A percentile compares a stretch with the other conserved stretches of the same genome.
Evolutionary conservation across 2,113 vertebrate species (phyloP).

Genomic region (Urocitellus parryii): DNA sequence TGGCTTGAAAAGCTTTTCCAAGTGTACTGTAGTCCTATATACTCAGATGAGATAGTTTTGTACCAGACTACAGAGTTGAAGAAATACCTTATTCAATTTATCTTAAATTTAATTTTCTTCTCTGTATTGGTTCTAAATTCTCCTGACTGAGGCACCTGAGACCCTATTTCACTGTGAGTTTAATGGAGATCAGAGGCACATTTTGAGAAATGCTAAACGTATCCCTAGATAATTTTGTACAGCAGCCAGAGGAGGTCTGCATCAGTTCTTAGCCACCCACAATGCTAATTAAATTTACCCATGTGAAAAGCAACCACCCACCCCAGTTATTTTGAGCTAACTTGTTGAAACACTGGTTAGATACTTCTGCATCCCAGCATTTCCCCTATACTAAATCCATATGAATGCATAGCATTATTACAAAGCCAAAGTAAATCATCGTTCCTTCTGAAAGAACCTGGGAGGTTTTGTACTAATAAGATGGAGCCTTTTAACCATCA

Average conservation of each 20-base stretch:
- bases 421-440: neutral
- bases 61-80: neutral
- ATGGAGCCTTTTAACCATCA: neutral
- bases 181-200: neutral
- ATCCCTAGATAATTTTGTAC: conserved; percentile 59
- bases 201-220: conserved; percentile 52
- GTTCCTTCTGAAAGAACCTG: conserved; percentile 24
- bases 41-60: neutral
- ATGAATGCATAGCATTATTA: neutral
- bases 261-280: conserved; percentile 67
- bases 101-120: conserved; percentile 29
- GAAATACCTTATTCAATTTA: neutral
- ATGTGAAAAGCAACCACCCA: conserved; percentile 80
- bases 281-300: conserved; percentile 80
- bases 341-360: neutral
- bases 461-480: neutral
- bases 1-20: neutral
- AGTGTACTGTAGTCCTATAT: neutral
- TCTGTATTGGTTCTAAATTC: neutral
- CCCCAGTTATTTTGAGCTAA: conserved; percentile 71
- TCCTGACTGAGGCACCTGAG: neutral
- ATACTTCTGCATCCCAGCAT: neutral
- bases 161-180: neutral
- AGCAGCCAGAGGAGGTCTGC: conserved; percentile 43
- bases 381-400: neutral